Evolutionary conservation across 1,140 invertebrate genomes (phyloP), one percentile per base, ranked within the genome.

Genomic region (Drosophila prosaltans): DNA sequence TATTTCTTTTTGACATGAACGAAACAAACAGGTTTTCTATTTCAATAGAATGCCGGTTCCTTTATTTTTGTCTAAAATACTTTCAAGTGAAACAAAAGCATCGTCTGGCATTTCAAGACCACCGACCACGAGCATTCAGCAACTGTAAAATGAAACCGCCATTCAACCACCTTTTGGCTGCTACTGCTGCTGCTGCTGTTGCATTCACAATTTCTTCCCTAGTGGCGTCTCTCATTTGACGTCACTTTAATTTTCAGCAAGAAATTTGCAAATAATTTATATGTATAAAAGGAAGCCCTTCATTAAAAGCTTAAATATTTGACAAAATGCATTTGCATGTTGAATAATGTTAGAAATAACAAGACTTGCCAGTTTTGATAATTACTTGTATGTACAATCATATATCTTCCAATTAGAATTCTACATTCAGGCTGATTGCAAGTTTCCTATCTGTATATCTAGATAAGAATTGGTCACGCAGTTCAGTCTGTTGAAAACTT

Each of bases 41-140:
- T 69, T 72, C 59, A 62, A 79, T 71, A 77, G 76, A 82, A 80
- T 80, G 82, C 76, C 82, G 82, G 82, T 74, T 73, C 67, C 57
- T 57, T 30, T n/a, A 26, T 69, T 65, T 81, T 28, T 65, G 64
- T 69, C 65, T 70, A 63, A 67, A 75, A 77, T 41, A 65, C 54
- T 67, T 66, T 62, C 43, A 77, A 41, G 11, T 60, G 63, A 72
- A 78, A 78, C 68, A 78, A 78, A 77, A 72, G 74, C 75, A 71
- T 77, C 67, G 75, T 72, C 74, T 77, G 75, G 68, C 62, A 78
- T 72, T 77, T 76, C 75, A 65, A 77, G 74, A 62, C 60, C 36
- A 40, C 59, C 59, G 59, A 69, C 43, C 41, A 43, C 26, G 43
- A 63, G 63, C 65, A 69, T 51, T 76, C 62, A 74, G 69, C 72